phyloP scores from a whole-genome alignment of 2,797 vertebrate species.

The Pelodytes ibericus region DNA sequence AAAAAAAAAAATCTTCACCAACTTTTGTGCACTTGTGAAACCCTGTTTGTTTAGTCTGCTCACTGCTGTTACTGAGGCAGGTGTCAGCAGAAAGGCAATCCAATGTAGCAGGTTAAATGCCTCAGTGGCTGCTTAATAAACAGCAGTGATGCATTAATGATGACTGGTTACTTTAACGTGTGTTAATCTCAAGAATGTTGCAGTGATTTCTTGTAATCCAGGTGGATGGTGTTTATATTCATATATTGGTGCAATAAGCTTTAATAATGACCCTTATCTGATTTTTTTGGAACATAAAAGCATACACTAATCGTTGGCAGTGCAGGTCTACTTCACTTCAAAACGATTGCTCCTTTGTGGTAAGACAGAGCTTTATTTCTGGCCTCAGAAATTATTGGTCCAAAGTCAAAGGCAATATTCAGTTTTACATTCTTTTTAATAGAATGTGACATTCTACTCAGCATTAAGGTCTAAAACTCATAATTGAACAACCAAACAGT shows the following conservation, averaged over 20 bases:
- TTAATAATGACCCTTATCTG: too few relatives aligned
- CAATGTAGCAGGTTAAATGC: conserved; percentile 70
- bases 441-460: too few relatives aligned
- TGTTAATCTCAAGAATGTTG: conserved; percentile 48
- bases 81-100: conserved; percentile 76
- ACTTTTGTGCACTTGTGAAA: conserved; percentile 79
- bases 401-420: too few relatives aligned
- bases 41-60: conserved; percentile 83
- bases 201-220: background rate
- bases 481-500: too few relatives aligned
- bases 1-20: conserved; percentile 69
- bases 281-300: too few relatives aligned
- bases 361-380: too few relatives aligned
- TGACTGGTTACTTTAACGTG: conserved; percentile 60
- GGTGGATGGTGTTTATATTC: background rate
- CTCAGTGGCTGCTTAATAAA: conserved; percentile 60
- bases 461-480: too few relatives aligned
- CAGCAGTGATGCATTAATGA: conserved; percentile 49
- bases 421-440: too few relatives aligned
- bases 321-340: too few relatives aligned
- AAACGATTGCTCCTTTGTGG: too few relatives aligned
- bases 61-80: conserved; percentile 79
- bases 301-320: too few relatives aligned
- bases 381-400: too few relatives aligned
- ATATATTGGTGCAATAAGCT: background rate